Evolutionary conservation across 64 coral and sea anemone species (phyloP).

Genomic region (Porites australiensis): DNA sequence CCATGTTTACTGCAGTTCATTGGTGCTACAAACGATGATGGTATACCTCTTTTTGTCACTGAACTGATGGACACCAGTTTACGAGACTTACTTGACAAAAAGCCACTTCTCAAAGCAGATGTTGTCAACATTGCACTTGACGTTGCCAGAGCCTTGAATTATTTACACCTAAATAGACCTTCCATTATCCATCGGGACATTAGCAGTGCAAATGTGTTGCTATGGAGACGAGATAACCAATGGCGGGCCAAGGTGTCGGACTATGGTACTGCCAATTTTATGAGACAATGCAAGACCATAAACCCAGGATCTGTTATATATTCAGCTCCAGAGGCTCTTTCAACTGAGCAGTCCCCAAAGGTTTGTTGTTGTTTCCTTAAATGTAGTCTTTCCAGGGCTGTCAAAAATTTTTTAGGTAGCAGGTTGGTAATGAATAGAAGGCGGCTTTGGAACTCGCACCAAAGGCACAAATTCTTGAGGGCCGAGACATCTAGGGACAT

Average conservation of each 20-base stretch:
- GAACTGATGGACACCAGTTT: conserved; percentile 91
- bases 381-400: background rate
- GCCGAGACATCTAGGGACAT: no score
- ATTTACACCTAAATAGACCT: conserved; percentile 84
- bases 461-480: no score
- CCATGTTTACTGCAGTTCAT: conserved; percentile 95
- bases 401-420: no score
- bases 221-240: conserved; percentile 80
- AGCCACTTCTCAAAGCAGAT: conserved; percentile 54
- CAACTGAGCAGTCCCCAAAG: conserved; percentile 87
- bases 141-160: conserved; percentile 85
- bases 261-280: conserved; percentile 95
- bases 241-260: conserved; percentile 94
- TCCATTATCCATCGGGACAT: conserved; percentile 95
- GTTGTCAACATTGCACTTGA: conserved; percentile 69
- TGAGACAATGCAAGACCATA: conserved; percentile 85
- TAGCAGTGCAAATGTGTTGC: conserved; percentile 97
- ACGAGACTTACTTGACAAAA: conserved; percentile 58
- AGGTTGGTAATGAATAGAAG: no score
- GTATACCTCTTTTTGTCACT: conserved; percentile 81
- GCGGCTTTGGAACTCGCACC: no score
- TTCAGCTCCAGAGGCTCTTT: conserved; percentile 89
- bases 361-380: conserved; percentile 27
- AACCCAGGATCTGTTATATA: conserved; percentile 82
- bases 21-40: conserved; percentile 92